These are phyloP conservation scores for Sinocyclocheilus anshuiensis DNA, from an alignment of 2,113 vertebrate genomes.

Conservation along the genomic window DNA sequence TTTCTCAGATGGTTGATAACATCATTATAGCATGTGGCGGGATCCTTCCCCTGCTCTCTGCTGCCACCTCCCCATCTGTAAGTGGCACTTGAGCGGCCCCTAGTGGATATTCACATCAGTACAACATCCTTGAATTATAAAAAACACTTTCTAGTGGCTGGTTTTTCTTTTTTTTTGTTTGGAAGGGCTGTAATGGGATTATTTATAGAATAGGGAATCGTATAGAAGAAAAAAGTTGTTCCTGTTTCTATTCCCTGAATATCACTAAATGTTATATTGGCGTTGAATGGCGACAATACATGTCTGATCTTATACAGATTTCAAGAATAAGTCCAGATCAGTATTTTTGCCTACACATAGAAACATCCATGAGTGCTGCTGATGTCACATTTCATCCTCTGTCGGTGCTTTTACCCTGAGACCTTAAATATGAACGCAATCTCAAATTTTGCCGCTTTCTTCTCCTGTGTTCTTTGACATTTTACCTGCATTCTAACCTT, in stretches of 20 bases:
- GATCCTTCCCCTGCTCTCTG: slow-evolving; percentile 95
- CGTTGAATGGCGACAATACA: background rate
- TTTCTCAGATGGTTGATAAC: slow-evolving; percentile 99
- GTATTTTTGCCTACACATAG: background rate
- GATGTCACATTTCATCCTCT: background rate
- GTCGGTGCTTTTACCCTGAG: background rate
- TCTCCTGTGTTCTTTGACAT: slow-evolving; percentile 45
- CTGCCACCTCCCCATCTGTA: slow-evolving; percentile 97
- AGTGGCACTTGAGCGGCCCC: slow-evolving; percentile 78
- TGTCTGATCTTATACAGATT: background rate
- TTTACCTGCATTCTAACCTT: slow-evolving; percentile 50
- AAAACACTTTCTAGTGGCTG: background rate
- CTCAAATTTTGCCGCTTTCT: slow-evolving; percentile 28
- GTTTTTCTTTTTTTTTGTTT: background rate
- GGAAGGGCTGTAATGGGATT: background rate
- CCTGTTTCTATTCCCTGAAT: background rate
- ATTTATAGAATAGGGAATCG: too few relatives aligned
- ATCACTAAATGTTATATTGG: background rate
- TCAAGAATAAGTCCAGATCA: background rate
- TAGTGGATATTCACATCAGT: slow-evolving; percentile 61
- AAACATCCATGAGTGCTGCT: background rate
- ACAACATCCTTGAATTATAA: background rate
- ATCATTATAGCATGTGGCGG: slow-evolving; percentile 99
- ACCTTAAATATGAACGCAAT: background rate
- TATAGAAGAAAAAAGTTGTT: background rate